Conservation (phyloP, 2,113 vertebrate species). For the Mellivora capensis region DNA sequence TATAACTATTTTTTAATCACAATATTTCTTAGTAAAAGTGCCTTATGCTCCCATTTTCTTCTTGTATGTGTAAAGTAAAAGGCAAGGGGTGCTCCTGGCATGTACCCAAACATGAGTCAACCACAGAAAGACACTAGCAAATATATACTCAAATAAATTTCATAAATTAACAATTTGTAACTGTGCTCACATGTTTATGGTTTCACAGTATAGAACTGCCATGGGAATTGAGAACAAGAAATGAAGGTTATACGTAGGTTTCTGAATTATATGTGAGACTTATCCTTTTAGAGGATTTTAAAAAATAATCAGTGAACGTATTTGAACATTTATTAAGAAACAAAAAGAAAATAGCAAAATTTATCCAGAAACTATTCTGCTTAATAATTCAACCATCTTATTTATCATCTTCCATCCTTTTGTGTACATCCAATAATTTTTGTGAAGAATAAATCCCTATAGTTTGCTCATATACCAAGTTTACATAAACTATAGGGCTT, state of each 20-base stretch:
- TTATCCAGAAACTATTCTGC: not conserved
- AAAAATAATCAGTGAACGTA: not conserved
- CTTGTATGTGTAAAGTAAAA: constrained; percentile 54
- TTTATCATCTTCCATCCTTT: not conserved
- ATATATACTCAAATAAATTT: constrained; percentile 14
- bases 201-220: constrained; percentile 34
- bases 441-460: not conserved
- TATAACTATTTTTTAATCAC: constrained; percentile 84
- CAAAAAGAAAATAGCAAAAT: constrained; percentile 16
- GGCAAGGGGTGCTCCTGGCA: constrained; percentile 41
- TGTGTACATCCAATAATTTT: not conserved
- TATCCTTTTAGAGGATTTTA: not conserved
- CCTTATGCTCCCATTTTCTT: constrained; percentile 69
- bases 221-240: constrained; percentile 34
- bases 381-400: constrained; percentile 19
- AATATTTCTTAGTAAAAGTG: constrained; percentile 73
- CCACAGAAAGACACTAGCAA: constrained; percentile 38
- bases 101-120: constrained; percentile 53
- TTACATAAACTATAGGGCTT: not conserved
- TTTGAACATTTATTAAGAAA: constrained; percentile 44
- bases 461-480: not conserved
- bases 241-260: constrained; percentile 42
- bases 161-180: constrained; percentile 68
- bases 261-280: constrained; percentile 37
- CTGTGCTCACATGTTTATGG: constrained; percentile 51